Evolutionary conservation across 1,140 invertebrate species (phyloP), one percentile per base, ranked within the genome.

Genomic region (Olivierus martensii): DNA sequence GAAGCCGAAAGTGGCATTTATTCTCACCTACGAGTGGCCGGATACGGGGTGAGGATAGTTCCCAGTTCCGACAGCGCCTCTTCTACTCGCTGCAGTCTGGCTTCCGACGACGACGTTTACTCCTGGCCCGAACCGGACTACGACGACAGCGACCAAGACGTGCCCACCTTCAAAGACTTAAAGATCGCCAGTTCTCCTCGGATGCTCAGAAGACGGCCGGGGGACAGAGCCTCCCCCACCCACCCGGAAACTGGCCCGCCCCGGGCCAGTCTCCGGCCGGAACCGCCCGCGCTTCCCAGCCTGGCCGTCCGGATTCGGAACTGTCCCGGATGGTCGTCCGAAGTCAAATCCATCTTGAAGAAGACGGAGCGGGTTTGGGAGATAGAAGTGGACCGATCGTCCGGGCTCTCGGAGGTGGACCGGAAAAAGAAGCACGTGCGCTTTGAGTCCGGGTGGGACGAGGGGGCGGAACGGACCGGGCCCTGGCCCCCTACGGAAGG

Each of bases 341-440:
- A 53, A 14, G 59, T 61, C 3, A 62, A 61, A n/a, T 59, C 59
- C 0, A 62, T 62, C 18, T 19, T 62, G 18, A 62, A 62, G 34
- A 62, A 62, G 42, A 56, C 61, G 7, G 36, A 37, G 3, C 21
- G 2, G 10, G 19, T 12, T 18, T 18, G 14, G 22, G 21, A 7
- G 17, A 15, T 46, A 22, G 18, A 2, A n/a, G 36, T 52, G 3
- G 18, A 11, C 19, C 22, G 17, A 34, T n/a, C 14, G 44, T 34
- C 6, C 9, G 14, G 17, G 14, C 52, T 46, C 12, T 18, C 43
- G 11, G 12, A 18, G 2, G 46, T 22, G 10, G 11, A 17, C 7
- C 18, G 14, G 19, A 49, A 55, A 17, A 55, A 55, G 48, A 55
- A 55, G 21, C 19, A 48, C 17, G 49, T 48, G 1, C 51, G 54